Conservation (phyloP, 2,113 vertebrate genomes). For the Mus pahari region DNA sequence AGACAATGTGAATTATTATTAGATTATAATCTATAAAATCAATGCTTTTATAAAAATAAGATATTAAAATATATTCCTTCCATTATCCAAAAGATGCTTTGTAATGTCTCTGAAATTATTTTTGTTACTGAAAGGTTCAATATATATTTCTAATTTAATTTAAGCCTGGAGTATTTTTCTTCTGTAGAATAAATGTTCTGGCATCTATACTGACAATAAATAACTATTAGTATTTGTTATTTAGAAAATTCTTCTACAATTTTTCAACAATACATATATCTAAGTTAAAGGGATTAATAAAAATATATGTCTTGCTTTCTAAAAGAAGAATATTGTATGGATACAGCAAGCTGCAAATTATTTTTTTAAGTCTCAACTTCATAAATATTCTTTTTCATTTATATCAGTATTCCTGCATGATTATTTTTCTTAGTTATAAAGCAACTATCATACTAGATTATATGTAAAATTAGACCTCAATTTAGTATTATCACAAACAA, state of each 20-base stretch:
- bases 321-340: neutral
- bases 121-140: neutral
- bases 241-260: neutral
- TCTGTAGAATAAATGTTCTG: conserved; percentile 53
- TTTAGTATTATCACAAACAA: neutral
- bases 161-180: conserved; percentile 26
- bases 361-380: neutral
- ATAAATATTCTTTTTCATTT: neutral
- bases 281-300: conserved; percentile 1
- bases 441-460: neutral
- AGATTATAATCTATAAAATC: neutral
- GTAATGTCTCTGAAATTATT: neutral
- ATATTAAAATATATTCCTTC: neutral
- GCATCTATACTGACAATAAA: conserved; percentile 57
- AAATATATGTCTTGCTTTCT: neutral
- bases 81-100: neutral
- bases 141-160: neutral
- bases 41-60: neutral
- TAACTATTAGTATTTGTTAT: conserved; percentile 21
- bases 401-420: neutral
- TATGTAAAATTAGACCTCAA: conserved; percentile 25
- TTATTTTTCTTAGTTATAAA: neutral
- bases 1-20: neutral
- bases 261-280: conserved; percentile 15
- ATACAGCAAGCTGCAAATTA: neutral